Evolutionary conservation across 1,140 invertebrate genomes (phyloP).

Genomic region (Cotesia vestalis): DNA sequence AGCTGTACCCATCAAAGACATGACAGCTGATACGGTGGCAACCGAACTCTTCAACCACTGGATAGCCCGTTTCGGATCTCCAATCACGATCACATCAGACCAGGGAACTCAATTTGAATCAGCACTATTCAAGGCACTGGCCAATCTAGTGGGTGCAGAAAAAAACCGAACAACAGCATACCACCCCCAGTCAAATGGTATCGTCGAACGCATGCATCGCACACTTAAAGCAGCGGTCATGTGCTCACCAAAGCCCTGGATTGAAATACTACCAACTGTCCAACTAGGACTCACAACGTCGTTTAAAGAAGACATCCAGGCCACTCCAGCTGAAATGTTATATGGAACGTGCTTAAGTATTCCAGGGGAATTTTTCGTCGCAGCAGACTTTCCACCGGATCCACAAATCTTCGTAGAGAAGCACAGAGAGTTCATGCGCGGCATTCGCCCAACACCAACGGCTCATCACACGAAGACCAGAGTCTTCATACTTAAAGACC

Average conservation of each 20-base stretch:
- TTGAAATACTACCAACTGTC: conserved; percentile 29
- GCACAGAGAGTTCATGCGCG: too few relatives aligned
- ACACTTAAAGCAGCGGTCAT: conserved; percentile 40
- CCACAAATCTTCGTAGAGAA: too few relatives aligned
- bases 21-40: too few relatives aligned
- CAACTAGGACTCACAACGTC: conserved; percentile 37
- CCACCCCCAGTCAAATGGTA: conserved; percentile 46
- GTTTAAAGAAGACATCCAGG: conserved; percentile 44
- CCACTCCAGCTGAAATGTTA: conserved; percentile 50
- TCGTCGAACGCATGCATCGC: neutral
- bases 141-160: conserved; percentile 13
- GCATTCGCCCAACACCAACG: too few relatives aligned
- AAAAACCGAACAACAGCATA: conserved; percentile 41
- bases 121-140: conserved; percentile 12
- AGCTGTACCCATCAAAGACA: too few relatives aligned
- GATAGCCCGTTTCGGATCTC: too few relatives aligned
- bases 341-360: conserved; percentile 46
- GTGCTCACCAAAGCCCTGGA: neutral
- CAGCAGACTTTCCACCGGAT: neutral
- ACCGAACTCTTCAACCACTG: too few relatives aligned
- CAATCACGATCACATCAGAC: conserved; percentile 8
- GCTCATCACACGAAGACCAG: too few relatives aligned
- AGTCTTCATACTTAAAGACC: too few relatives aligned
- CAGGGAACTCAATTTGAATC: conserved; percentile 36
- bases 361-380: conserved; percentile 52